A percentile compares a stretch with the other conserved stretches of the same genome.
Evolutionary conservation across 2,888 invertebrate genomes (phyloP).

Genomic region (Spisula subtruncata): DNA sequence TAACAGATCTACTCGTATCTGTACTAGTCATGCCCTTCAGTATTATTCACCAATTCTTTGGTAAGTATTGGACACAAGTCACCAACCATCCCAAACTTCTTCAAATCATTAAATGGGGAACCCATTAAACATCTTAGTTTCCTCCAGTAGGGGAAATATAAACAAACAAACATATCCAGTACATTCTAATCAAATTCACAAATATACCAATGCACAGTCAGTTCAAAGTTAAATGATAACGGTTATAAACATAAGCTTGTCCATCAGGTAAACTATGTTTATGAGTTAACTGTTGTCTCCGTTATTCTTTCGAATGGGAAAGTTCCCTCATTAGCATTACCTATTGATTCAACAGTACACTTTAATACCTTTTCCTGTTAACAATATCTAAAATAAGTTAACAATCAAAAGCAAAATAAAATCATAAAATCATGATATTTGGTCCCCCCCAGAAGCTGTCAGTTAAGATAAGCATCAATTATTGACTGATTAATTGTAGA

Average conservation of each 20-base stretch:
- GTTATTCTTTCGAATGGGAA: no score
- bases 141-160: no score
- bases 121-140: no score
- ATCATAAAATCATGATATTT: conserved; percentile 2
- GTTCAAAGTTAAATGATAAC: no score
- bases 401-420: background rate
- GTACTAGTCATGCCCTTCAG: conserved; percentile 97
- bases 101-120: background rate
- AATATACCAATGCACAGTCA: no score
- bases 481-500: background rate
- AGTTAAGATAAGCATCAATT: background rate
- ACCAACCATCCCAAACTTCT: background rate
- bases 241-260: no score
- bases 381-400: background rate
- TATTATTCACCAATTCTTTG: conserved; percentile 49
- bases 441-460: background rate
- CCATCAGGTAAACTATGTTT: no score
- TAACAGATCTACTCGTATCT: conserved; percentile 97
- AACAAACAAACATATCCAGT: no score
- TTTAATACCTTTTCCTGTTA: background rate
- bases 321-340: no score
- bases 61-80: conserved; percentile 19
- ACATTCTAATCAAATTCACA: no score
- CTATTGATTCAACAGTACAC: no score
- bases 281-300: no score